Base-by-base conservation (phyloP, 2,797 vertebrate genomes). In the Psittacula derbiana region DNA sequence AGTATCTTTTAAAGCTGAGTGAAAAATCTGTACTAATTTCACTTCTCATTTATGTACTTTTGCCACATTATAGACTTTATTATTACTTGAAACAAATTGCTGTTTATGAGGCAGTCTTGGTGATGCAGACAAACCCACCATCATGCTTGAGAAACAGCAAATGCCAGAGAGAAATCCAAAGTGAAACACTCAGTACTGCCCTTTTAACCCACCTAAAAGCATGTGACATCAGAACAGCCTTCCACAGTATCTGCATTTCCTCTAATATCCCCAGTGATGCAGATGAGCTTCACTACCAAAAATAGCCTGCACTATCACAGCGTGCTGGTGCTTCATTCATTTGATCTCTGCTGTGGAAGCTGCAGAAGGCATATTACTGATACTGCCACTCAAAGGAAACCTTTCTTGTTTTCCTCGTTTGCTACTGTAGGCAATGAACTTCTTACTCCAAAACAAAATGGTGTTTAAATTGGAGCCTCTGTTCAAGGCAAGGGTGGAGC, bases 211-310 rank as follows among this genome's bases (percentile, higher is more conserved):
- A 79, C 53, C 28, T 52, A 64, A 92, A 87, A 69, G 30, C 75
- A 49, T 73, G 40, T 93, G 80, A 94, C 75, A 80, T 73, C 79
- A 82, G 60, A 90, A 70, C 5, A 69, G 78, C 75, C 60, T 90
- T 79, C 82, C 62, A 46, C 40, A 83, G 46, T 71, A 62, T 81
- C 53, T 88, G 64, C 47, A 13, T 91, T 95, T 94, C 91, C 91
- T 92, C 80, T 73, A 31, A n/a, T 46, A 18, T 55, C 36, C 60
- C 33, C 47, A 61, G 64, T 46, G 81, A 93, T 90, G 20, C 55
- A 92, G 72, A 76, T 70, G 36, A 90, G 8, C 41, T 78, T 57
- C 83, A 33, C 83, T 64, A 15, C 83, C 86, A 46, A 80, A 92
- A 93, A 88, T 86, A 94, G 82, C 57, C 52, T 7, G 5, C 19